phyloP scores from a whole-genome alignment of 2,888 invertebrate genomes.

The Drosophila affinis region DNA sequence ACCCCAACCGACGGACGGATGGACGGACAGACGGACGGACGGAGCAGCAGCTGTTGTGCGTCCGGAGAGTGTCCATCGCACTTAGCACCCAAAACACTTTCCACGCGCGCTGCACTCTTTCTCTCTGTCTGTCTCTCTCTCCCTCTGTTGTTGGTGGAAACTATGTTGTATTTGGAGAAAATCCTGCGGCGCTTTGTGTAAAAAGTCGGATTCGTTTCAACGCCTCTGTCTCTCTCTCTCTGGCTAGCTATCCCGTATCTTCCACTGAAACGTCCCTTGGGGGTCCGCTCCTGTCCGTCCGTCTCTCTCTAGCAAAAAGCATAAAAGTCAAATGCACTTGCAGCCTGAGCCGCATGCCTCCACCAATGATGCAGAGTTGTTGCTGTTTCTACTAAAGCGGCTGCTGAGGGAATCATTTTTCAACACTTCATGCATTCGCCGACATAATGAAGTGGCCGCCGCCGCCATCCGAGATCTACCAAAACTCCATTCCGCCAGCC shows the following conservation, averaged over 20 bases:
- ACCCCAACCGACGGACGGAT: neutral
- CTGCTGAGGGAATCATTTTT: conserved; percentile 73
- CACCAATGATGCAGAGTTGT: neutral
- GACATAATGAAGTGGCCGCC: conserved; percentile 74
- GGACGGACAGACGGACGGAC: neutral
- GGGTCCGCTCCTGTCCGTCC: conserved; percentile 4
- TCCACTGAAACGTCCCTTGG: conserved; percentile 45
- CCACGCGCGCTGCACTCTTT: conserved; percentile 22
- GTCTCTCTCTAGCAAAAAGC: conserved; percentile 43
- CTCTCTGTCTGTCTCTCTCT: conserved; percentile 16
- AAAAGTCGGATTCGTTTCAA: conserved; percentile 72
- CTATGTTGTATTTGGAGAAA: conserved; percentile 62
- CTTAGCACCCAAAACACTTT: conserved; percentile 61
- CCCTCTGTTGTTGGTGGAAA: conserved; percentile 52
- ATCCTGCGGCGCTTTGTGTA: conserved; percentile 74
- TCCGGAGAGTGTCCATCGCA: conserved; percentile 61
- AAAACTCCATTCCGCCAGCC: neutral
- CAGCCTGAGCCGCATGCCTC: conserved; percentile 23
- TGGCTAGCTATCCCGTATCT: conserved; percentile 7
- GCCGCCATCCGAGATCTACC: conserved; percentile 40
- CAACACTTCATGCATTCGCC: conserved; percentile 77
- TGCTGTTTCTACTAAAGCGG: neutral
- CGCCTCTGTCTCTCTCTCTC: conserved; percentile 44
- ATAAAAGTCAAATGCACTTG: conserved; percentile 80
- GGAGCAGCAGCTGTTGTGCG: conserved; percentile 24